Conservation (phyloP, 1,140 invertebrate species). For the Phymastichus coffea region DNA sequence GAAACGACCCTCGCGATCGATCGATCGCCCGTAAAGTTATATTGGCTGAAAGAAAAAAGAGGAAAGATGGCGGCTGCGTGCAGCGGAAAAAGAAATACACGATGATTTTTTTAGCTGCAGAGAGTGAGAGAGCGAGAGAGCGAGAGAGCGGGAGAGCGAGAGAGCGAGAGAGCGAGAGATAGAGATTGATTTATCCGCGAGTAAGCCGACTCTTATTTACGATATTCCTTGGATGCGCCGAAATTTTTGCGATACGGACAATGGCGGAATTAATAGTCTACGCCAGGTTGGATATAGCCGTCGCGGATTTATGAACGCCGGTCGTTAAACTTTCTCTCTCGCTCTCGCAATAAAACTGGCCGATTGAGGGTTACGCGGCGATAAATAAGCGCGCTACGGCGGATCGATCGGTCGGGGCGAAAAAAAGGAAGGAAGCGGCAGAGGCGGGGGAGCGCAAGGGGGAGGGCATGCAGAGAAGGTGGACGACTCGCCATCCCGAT, state of each 20-base stretch:
- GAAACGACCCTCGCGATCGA: slow-evolving; percentile 27
- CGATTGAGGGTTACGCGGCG: no score
- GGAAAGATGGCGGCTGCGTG: not conserved
- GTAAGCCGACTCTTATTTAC: no score
- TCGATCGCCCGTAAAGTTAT: slow-evolving; percentile 12
- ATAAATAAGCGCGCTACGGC: not conserved
- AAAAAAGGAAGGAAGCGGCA: not conserved
- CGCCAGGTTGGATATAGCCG: not conserved
- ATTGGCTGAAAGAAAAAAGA: not conserved
- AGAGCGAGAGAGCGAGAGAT: no score
- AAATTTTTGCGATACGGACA: slow-evolving; percentile 17
- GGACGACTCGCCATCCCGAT: no score
- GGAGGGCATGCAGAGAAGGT: slow-evolving; percentile 14
- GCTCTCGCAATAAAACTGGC: slow-evolving; percentile 31
- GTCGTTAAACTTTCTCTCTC: slow-evolving; percentile 28
- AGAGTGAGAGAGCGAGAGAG: no score
- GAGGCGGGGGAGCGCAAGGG: not conserved
- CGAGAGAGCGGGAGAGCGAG: no score
- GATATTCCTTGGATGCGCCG: no score
- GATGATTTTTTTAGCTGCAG: no score
- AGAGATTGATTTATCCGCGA: no score
- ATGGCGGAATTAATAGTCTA: slow-evolving; percentile 26
- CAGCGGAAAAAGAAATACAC: no score
- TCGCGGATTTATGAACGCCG: slow-evolving; percentile 31
- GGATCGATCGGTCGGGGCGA: not conserved